Percentiles rank a stretch among this genome's conserved stretches.
These are phyloP conservation scores for Thymelicus acteon DNA, from an alignment of 2,888 invertebrate species.

Conservation along the genomic window DNA sequence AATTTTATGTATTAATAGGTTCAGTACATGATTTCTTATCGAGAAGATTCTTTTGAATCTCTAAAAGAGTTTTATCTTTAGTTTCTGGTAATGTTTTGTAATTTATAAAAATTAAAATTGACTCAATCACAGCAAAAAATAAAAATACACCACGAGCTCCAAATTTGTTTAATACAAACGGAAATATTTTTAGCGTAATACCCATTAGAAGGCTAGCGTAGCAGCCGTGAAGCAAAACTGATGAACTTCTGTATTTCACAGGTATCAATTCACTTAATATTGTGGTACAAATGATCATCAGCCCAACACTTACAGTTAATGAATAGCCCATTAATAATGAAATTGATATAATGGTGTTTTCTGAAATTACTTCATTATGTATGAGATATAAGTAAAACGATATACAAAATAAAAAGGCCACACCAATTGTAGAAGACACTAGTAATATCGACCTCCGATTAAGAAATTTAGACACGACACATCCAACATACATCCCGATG, in stretches of 20 bases:
- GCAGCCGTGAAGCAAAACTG: slow-evolving; percentile 13
- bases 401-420: slow-evolving; percentile 42
- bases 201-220: slow-evolving; percentile 24
- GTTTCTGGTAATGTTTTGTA: slow-evolving; percentile 46
- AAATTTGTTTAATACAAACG: slow-evolving; percentile 37
- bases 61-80: slow-evolving; percentile 47
- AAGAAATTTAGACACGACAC: slow-evolving; percentile 48
- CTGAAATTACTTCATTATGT: slow-evolving; percentile 37
- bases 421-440: slow-evolving; percentile 41
- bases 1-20: no score
- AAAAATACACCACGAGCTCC: slow-evolving; percentile 42
- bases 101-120: slow-evolving; percentile 33
- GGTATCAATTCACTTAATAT: slow-evolving; percentile 44
- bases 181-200: slow-evolving; percentile 37
- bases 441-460: slow-evolving; percentile 52
- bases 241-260: slow-evolving; percentile 34
- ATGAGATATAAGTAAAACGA: slow-evolving; percentile 47
- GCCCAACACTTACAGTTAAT: slow-evolving; percentile 54
- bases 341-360: slow-evolving; percentile 52
- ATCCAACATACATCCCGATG: slow-evolving; percentile 59
- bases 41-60: slow-evolving; percentile 42
- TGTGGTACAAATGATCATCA: slow-evolving; percentile 52
- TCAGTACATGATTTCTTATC: neutral
- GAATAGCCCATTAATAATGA: slow-evolving; percentile 55
- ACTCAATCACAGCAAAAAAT: slow-evolving; percentile 39